Evolutionary conservation across 2,797 vertebrate species (phyloP).

Genomic region (Eupleurogrammus muticus): DNA sequence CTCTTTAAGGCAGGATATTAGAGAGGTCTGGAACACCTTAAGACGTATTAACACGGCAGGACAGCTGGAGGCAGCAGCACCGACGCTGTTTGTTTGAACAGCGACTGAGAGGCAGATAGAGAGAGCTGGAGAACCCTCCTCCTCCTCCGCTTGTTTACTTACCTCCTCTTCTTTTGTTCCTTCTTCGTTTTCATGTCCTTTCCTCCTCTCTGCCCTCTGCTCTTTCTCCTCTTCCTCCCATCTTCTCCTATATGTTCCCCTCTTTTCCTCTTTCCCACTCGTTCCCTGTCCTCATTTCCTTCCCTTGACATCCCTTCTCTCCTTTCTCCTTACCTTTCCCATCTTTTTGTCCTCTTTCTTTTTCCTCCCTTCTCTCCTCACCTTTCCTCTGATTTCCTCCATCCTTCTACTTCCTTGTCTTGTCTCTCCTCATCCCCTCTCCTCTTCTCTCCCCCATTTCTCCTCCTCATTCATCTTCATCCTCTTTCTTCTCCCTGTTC

Average conservation of each 20-base stretch:
- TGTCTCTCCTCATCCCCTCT: not conserved
- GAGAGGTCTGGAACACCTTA: conserved; percentile 78
- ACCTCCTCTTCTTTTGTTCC: not conserved
- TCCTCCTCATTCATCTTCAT: not conserved
- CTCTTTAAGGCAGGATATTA: conserved; percentile 79
- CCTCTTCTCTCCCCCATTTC: not conserved
- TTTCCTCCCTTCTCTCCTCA: not conserved
- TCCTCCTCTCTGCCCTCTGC: not conserved
- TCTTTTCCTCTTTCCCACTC: not conserved
- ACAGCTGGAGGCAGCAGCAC: conserved; percentile 45
- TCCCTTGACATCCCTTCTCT: not conserved
- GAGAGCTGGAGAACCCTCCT: not conserved
- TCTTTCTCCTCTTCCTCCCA: not conserved
- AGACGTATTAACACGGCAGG: conserved; percentile 55
- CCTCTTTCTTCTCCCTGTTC: not conserved
- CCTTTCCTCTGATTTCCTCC: not conserved
- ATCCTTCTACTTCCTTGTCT: not conserved
- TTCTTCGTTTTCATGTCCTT: not conserved
- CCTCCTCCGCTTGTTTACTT: not conserved
- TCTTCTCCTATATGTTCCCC: not conserved
- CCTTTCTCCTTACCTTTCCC: not conserved
- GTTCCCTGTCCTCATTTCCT: not conserved
- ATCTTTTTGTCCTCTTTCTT: not conserved
- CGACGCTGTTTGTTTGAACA: conserved; percentile 56
- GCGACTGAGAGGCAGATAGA: conserved; percentile 16